phyloP scores from a whole-genome alignment of 1,140 invertebrate species.

The Spodoptera litura region DNA sequence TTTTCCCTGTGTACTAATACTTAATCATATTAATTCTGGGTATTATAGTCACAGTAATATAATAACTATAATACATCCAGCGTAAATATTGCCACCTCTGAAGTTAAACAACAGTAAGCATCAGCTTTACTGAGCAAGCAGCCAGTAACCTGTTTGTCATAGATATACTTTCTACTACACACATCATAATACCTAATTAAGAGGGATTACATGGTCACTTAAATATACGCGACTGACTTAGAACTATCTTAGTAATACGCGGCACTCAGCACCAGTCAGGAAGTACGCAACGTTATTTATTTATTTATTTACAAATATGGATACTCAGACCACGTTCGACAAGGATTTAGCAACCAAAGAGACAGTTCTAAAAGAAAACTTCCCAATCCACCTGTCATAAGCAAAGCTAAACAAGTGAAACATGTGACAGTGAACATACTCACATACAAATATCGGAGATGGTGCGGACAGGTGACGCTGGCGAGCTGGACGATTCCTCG shows the following conservation, averaged over 20 bases:
- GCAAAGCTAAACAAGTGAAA: constrained; percentile 18
- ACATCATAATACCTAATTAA: constrained; percentile 37
- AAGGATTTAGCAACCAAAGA: not conserved
- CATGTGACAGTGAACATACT: constrained; percentile 39
- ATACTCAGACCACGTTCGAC: not conserved
- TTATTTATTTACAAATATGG: not conserved
- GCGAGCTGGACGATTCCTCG: constrained; percentile 51
- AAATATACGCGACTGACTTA: constrained; percentile 19
- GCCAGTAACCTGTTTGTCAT: constrained; percentile 22
- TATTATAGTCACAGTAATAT: constrained; percentile 7
- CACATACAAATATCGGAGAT: constrained; percentile 23
- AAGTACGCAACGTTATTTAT: not conserved
- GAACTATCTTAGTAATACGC: constrained; percentile 19
- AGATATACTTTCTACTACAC: constrained; percentile 33
- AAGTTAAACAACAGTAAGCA: constrained; percentile 24
- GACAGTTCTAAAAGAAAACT: not conserved
- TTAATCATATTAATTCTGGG: not conserved
- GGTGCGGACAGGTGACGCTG: constrained; percentile 10
- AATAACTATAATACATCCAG: constrained; percentile 13
- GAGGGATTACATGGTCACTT: constrained; percentile 40
- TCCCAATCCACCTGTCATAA: constrained; percentile 6
- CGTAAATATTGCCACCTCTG: constrained; percentile 17
- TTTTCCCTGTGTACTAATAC: too few species aligned
- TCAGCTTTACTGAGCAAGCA: constrained; percentile 34
- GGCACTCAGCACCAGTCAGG: not conserved